phyloP scores from a whole-genome alignment of 2,113 vertebrate genomes.

The Candoia aspera region DNA sequence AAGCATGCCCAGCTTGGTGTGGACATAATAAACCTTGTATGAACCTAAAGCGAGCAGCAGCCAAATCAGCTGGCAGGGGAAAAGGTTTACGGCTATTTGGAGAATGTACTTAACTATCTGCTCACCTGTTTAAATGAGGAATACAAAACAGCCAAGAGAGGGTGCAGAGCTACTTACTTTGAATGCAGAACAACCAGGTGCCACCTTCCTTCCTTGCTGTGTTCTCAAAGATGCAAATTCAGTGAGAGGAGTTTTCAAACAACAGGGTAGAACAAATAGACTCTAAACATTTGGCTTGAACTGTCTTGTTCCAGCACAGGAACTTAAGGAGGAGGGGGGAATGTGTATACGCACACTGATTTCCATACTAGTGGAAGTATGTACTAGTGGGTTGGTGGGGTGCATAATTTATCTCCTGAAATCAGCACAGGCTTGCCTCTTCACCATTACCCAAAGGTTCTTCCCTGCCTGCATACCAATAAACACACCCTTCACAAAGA shows the following conservation, averaged over 20 bases:
- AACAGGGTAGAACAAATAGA: not conserved
- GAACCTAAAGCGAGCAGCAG: conserved; percentile 69
- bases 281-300: not conserved
- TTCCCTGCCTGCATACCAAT: not conserved
- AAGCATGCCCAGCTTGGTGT: conserved; percentile 66
- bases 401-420: not conserved
- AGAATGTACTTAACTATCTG: conserved; percentile 62
- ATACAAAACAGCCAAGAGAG: conserved; percentile 38
- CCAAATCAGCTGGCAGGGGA: conserved; percentile 70
- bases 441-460: not conserved
- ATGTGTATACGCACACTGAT: not conserved
- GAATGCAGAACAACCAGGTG: not conserved
- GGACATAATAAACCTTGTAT: conserved; percentile 79
- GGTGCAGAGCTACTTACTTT: not conserved
- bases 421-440: not conserved
- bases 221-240: not conserved
- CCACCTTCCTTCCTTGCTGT: not conserved
- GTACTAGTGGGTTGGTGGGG: not conserved
- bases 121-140: conserved; percentile 36
- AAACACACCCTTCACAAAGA: not conserved
- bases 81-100: conserved; percentile 64
- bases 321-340: not conserved
- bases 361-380: not conserved
- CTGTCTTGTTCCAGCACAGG: not conserved
- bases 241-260: not conserved